Evolutionary conservation across 2,797 vertebrate species (phyloP), one percentile per base, ranked within the genome.

Genomic region (Gastrophryne carolinensis): DNA sequence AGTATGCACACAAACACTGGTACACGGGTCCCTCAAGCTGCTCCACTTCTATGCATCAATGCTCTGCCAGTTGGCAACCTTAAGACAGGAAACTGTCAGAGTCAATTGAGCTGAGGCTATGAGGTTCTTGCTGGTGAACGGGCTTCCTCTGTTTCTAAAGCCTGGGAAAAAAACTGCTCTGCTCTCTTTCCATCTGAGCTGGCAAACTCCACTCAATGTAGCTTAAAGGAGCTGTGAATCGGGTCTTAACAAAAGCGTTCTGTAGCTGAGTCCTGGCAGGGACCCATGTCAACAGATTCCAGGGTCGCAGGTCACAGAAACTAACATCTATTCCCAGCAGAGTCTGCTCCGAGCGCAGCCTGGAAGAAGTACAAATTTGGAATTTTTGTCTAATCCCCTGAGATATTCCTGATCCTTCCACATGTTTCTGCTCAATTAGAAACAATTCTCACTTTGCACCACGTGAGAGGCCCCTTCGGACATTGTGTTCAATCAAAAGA

Each of bases 351-450:
- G 93, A 94, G 95, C 94, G 94, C 93, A 96, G 91, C 91, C 94
- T 92, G 93, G 94, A 89, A 94, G 94, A 93, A 93, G 92, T 91
- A 93, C 94, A 90, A 94, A 95, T 94, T 95, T 93, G 91, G 90
- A 94, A 94, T 94, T 95, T 95, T 93, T 90, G 91, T 92, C 90
- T 96, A 98, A 97, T 97, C 96, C 96, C 94, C 89, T 83, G 90
- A 98, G 95, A 98, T 96, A 97, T 97, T 95, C 92, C 95, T 96
- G 95, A 97, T 96, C 95, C 94, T 93, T 95, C 95, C 94, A 95
- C 96, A 95, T 97, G 96, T 97, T 99, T 96, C 94, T 96, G 93
- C 94, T 95, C 95, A 97, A 98, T 97, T 97, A 97, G 96, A 96
- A 96, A 93, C 94, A 95, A 95, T 96, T 96, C 95, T 95, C 94